Conservation (phyloP, 1,140 invertebrate genomes). For the Diorhabda carinulata region DNA sequence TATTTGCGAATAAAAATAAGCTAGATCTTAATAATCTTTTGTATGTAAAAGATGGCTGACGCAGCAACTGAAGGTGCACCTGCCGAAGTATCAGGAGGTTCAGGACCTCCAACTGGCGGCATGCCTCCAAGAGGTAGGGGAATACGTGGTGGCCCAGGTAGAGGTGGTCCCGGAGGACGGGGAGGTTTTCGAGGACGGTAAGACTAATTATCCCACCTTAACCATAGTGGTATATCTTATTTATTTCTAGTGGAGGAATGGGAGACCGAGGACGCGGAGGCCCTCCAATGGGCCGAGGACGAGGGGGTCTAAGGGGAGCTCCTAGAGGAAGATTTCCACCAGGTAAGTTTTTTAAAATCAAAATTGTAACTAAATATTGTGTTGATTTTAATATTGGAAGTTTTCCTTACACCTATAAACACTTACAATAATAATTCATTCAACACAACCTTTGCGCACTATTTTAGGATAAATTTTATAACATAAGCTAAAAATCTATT, state of each 20-base stretch:
- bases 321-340: constrained; percentile 28
- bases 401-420: too few species aligned
- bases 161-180: constrained; percentile 25
- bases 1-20: too few species aligned
- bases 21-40: too few species aligned
- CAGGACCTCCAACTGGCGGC: constrained; percentile 22
- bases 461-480: too few species aligned
- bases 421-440: too few species aligned
- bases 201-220: neutral
- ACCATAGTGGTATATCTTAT: constrained; percentile 6
- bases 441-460: too few species aligned
- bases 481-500: too few species aligned
- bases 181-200: constrained; percentile 28
- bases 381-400: too few species aligned
- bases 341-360: constrained; percentile 10
- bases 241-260: constrained; percentile 28
- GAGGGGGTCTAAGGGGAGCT: constrained; percentile 30
- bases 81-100: neutral
- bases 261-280: constrained; percentile 28
- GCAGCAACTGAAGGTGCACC: constrained; percentile 9
- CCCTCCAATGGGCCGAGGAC: constrained; percentile 31
- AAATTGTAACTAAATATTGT: constrained; percentile 14
- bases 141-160: constrained; percentile 16
- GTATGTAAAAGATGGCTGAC: constrained; percentile 9
- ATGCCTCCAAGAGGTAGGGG: constrained; percentile 18